Evolutionary conservation across 2,888 invertebrate species (phyloP), one percentile per base, ranked within the genome.

Genomic region (Melipona beecheii): DNA sequence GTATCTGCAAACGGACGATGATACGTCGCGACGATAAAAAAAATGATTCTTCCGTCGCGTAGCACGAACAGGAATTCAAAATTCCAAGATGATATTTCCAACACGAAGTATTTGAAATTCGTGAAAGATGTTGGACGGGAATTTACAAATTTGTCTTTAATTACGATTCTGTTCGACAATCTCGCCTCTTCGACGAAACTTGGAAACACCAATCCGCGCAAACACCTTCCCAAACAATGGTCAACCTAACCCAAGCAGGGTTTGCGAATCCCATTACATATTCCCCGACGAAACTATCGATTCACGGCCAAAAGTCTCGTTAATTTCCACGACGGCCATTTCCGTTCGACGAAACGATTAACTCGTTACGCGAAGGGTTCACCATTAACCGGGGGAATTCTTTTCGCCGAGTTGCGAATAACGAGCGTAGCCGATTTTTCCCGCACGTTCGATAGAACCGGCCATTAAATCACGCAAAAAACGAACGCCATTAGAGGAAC

Each of bases 401-500:
- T 64, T 78, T 82, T 64, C 54, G 13, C 27, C 60, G 60, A 43
- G 36, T 70, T 64, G n/a, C 36, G 58, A 65, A 36, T 83, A 83
- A 83, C 76, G 84, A 83, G 64, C 74, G 56, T 58, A 21, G 73
- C 49, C 83, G 66, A 83, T 83, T 83, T 83, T 83, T 72, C 83
- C 83, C 71, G 68, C 62, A 83, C 84, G 83, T 68, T 72, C 77
- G 49, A 31, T 43, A 50, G 81, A 69, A 81, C 15, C 69, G 71
- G 71, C 84, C 72, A 83, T 83, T 84, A 84, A 83, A 83, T 83
- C 84, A 83, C 83, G 83, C 76, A 83, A 83, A 82, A 60, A 83
- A 83, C 84, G 77, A 83, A 83, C 72, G 84, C 83, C 83, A 84
- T 83, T 83, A 83, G 76, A 83, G 83, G 66, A 76, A 76, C 84